Evolutionary conservation across 2,797 vertebrate genomes (phyloP).

Genomic region (Chelidonichthys spinosus): DNA sequence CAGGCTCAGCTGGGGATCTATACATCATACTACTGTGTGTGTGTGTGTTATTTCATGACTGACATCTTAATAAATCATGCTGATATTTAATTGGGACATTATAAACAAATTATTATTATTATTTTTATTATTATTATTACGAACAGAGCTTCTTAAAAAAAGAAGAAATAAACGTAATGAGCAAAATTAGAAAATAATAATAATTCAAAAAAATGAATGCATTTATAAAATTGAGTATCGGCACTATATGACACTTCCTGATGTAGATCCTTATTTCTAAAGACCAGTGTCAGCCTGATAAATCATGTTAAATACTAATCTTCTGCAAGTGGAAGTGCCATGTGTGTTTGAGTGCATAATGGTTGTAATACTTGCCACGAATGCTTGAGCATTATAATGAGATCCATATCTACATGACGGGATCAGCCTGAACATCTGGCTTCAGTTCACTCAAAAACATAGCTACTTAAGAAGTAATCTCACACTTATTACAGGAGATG

Average conservation of each 20-base stretch:
- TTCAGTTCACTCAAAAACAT: constrained; percentile 42
- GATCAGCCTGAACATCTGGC: constrained; percentile 40
- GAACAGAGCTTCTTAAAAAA: background rate
- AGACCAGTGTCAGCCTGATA: background rate
- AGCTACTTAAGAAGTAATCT: constrained; percentile 31
- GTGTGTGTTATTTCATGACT: constrained; percentile 27
- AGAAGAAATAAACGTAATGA: background rate
- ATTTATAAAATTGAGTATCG: background rate
- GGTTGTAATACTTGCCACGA: background rate
- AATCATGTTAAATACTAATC: background rate
- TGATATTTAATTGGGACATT: background rate
- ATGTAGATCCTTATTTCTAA: background rate
- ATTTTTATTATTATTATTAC: background rate
- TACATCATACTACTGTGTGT: constrained; percentile 41
- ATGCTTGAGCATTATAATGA: background rate
- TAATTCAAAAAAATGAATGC: background rate
- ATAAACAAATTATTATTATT: background rate
- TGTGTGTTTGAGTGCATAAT: background rate
- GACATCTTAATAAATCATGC: background rate
- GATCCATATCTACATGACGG: constrained; percentile 6
- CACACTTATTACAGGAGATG: constrained; percentile 44
- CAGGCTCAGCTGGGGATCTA: constrained; percentile 61
- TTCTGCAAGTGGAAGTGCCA: background rate
- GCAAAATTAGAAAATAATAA: background rate
- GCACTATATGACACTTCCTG: background rate